Conservation (phyloP, 2,888 invertebrate species). For the Gymnosoma rotundatum region DNA sequence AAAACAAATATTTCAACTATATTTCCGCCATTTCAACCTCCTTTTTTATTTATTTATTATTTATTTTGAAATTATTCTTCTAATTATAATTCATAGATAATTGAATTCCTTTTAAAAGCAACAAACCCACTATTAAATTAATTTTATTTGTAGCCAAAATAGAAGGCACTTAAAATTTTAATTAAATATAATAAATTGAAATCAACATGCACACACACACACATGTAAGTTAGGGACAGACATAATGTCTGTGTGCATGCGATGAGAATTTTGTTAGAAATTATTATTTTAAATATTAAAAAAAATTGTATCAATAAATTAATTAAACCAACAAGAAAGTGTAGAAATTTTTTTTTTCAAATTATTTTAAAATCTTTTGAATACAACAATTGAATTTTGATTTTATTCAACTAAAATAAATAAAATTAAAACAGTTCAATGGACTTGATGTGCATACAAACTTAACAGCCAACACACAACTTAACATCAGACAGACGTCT, state of each 20-base stretch:
- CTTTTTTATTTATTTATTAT: not conserved
- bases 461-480: slow-evolving; percentile 8
- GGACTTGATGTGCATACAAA: slow-evolving; percentile 46
- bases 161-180: slow-evolving; percentile 13
- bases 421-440: slow-evolving; percentile 59
- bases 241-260: not conserved
- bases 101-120: slow-evolving; percentile 28
- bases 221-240: not conserved
- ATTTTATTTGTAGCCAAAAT: slow-evolving; percentile 13
- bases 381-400: slow-evolving; percentile 58
- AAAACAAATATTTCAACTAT: too few species aligned
- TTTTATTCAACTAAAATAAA: slow-evolving; percentile 58
- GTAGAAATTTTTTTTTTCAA: slow-evolving; percentile 9
- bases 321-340: not conserved
- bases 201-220: not conserved
- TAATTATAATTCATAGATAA: slow-evolving; percentile 2
- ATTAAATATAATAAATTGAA: slow-evolving; percentile 31
- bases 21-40: not conserved
- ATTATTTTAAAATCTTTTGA: not conserved
- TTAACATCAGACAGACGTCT: not conserved
- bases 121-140: slow-evolving; percentile 23
- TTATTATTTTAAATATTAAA: slow-evolving; percentile 7
- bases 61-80: not conserved
- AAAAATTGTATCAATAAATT: slow-evolving; percentile 42
- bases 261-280: slow-evolving; percentile 19